phyloP scores from a whole-genome alignment of 2,797 vertebrate species.

The Pachyuromys duprasi region DNA sequence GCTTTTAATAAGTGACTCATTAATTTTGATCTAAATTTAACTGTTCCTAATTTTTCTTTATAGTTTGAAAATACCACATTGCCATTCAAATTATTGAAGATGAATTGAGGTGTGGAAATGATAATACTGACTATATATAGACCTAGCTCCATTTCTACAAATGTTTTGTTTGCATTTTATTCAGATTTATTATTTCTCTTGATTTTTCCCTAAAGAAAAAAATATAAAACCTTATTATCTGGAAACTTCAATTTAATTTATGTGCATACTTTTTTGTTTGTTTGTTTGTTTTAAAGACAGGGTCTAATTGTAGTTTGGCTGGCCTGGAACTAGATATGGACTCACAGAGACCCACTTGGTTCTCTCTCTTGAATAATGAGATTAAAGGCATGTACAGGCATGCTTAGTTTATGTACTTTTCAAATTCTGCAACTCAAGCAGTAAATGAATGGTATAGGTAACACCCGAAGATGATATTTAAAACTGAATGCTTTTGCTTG shows the following conservation, averaged over 20 bases:
- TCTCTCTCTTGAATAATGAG: not conserved
- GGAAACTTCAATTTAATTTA: not conserved
- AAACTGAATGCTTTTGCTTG: not conserved
- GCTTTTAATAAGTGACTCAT: not conserved
- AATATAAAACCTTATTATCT: not conserved
- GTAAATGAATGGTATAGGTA: not conserved
- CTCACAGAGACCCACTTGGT: not conserved
- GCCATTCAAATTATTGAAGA: not conserved
- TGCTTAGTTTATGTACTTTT: not conserved
- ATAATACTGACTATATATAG: not conserved
- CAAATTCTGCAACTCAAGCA: not conserved
- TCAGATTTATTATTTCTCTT: conserved; percentile 27
- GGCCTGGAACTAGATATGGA: not conserved
- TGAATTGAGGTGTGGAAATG: not conserved
- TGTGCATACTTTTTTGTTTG: not conserved
- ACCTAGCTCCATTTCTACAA: conserved; percentile 7
- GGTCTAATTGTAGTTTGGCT: not conserved
- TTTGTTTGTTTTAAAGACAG: not conserved
- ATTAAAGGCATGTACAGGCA: not conserved
- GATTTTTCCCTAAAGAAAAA: conserved; percentile 22
- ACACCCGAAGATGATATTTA: not conserved
- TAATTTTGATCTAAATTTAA: conserved; percentile 43
- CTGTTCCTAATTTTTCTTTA: not conserved
- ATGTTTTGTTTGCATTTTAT: conserved; percentile 23
- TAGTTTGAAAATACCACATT: conserved; percentile 24